Conservation (phyloP, 2,888 invertebrate genomes). For the Drosophila multiciliata region DNA sequence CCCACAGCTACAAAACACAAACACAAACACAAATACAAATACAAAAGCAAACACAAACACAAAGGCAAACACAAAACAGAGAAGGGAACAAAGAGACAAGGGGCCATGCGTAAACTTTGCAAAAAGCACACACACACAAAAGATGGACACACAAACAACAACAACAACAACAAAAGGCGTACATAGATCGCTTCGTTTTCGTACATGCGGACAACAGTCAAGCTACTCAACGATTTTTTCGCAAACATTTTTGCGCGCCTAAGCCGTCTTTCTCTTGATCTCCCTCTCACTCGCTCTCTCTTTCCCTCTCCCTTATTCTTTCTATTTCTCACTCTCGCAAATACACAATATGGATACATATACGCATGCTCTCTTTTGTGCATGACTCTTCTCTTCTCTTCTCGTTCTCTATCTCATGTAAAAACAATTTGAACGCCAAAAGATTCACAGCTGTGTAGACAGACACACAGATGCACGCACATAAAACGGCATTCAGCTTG, state of each 20-base stretch:
- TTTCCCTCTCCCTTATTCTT: background rate
- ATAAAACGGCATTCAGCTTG: conserved; percentile 18
- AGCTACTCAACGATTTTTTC: conserved; percentile 37
- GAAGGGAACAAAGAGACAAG: conserved; percentile 12
- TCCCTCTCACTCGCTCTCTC: background rate
- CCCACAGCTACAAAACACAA: conserved; percentile 38
- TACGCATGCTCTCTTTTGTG: conserved; percentile 13
- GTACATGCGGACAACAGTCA: conserved; percentile 19
- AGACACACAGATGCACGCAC: conserved; percentile 50
- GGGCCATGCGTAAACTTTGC: conserved; percentile 63
- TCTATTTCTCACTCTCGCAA: conserved; percentile 18
- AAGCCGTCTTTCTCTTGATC: conserved; percentile 35
- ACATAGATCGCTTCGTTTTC: conserved; percentile 33
- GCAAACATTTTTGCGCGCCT: conserved; percentile 54
- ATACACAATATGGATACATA: background rate
- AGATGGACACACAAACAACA: conserved; percentile 40
- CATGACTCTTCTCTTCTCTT: conserved; percentile 26
- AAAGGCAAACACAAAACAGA: conserved; percentile 30
- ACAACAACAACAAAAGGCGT: conserved; percentile 3
- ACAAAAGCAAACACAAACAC: conserved; percentile 36
- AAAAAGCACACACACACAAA: conserved; percentile 64
- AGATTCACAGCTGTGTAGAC: conserved; percentile 57
- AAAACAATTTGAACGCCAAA: conserved; percentile 58
- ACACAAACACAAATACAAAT: conserved; percentile 29
- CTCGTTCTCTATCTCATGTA: conserved; percentile 38